Percentiles rank a stretch among this genome's conserved stretches.
These are phyloP conservation scores for Polydrusus tereticollis DNA, from an alignment of 2,888 invertebrate genomes.

Conservation along the genomic window DNA sequence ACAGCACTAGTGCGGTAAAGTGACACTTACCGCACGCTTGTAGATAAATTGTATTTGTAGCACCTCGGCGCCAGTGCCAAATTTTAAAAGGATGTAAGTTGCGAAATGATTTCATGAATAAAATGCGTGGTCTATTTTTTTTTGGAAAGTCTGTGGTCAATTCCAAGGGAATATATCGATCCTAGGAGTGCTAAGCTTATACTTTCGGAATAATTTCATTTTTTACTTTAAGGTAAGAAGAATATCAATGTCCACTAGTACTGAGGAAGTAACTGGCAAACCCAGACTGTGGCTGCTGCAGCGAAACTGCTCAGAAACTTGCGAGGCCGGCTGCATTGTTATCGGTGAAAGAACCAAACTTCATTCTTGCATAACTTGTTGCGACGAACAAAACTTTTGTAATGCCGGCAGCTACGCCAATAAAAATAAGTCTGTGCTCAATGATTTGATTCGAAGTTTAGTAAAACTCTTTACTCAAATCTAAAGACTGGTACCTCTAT, in stretches of 20 bases:
- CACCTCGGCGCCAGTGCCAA: no score
- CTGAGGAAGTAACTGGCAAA: constrained; percentile 81
- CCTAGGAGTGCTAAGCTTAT: no score
- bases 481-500: no score
- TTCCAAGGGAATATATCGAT: no score
- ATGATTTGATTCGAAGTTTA: constrained; percentile 1
- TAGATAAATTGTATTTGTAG: no score
- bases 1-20: no score
- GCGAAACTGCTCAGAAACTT: constrained; percentile 85
- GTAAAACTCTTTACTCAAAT: neutral
- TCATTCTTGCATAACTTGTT: constrained; percentile 89
- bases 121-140: no score
- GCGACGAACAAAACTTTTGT: constrained; percentile 82
- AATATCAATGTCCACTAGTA: constrained; percentile 86
- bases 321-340: constrained; percentile 89
- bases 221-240: constrained; percentile 76
- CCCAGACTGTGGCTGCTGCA: constrained; percentile 88
- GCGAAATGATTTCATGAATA: no score
- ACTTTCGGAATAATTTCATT: neutral
- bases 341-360: constrained; percentile 91
- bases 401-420: constrained; percentile 75
- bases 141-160: no score
- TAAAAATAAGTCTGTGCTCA: neutral
- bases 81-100: no score
- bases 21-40: no score